phyloP scores from a whole-genome alignment of 2,797 vertebrate genomes.

The Eremophila alpestris region DNA sequence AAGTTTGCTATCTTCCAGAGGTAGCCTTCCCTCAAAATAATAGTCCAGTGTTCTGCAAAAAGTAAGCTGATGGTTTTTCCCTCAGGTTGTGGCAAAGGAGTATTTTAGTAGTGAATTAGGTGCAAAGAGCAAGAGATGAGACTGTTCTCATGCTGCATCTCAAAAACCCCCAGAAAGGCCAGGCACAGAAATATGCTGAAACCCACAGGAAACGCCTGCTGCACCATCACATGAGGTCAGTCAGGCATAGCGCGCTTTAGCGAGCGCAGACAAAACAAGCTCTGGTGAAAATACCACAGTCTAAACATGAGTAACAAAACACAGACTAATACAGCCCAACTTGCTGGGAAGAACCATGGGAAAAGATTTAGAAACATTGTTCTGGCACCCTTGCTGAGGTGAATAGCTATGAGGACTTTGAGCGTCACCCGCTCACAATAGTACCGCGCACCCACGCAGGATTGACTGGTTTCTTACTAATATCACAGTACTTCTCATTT shows the following conservation, averaged over 20 bases:
- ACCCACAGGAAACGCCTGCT: constrained; percentile 26
- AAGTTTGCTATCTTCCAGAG: background rate
- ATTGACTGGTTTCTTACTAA: constrained; percentile 3
- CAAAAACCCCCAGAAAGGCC: background rate
- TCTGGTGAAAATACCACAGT: constrained; percentile 56
- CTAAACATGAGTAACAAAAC: constrained; percentile 54
- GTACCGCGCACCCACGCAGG: background rate
- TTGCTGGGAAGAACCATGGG: constrained; percentile 31
- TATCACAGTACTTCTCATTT: background rate
- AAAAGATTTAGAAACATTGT: constrained; percentile 32
- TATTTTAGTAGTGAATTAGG: background rate
- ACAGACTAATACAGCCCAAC: constrained; percentile 16
- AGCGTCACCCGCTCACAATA: fast-evolving
- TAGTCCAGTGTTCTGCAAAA: background rate
- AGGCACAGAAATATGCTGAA: background rate
- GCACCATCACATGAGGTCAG: constrained; percentile 24
- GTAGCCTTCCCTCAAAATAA: background rate
- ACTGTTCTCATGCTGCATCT: fast-evolving
- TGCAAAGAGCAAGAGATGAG: background rate
- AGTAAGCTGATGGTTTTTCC: background rate
- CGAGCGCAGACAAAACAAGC: constrained; percentile 56
- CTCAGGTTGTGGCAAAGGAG: background rate
- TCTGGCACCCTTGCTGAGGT: background rate
- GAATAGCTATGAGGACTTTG: background rate
- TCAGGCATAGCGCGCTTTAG: constrained; percentile 32